Base-by-base conservation (phyloP, 2,113 vertebrate species). In the Cyprinodon variegatus region DNA sequence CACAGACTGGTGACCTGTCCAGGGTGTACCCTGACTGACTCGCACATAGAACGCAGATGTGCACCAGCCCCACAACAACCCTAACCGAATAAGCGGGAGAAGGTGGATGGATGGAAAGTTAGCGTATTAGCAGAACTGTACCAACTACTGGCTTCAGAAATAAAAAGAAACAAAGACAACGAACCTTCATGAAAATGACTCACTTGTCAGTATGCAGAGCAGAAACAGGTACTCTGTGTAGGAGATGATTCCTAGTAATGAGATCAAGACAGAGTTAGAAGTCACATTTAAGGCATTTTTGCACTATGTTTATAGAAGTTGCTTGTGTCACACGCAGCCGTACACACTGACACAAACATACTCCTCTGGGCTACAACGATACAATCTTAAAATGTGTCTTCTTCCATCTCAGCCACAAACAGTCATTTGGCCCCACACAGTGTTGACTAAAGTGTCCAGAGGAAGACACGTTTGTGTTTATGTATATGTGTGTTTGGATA, bases 141-240 rank as follows among this genome's bases (percentile, higher is more conserved):
- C 29, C 29, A 29, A 29, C 29, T 29, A 29, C 29, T 29, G 29
- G 29, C 29, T 29, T 29, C 29, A 29, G 29, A 29, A 29, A 29
- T 29, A 29, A 29, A 29, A 29, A 29, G 29, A 29, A 29, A 29
- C 29, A 29, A 29, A 29, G 29, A 29, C 29, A 1, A 29, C 29
- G 29, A 29, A 29, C 29, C 29, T 29, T 29, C 29, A 50, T 9
- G 7, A 57, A n/a, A 14, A 57, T 8, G 65, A 90, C 98, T 98
- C 94, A 99, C 98, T 99, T 94, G 98, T 99, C 93, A 99, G 94
- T 94, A 99, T 98, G 93, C 97, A 98, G 89, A 99, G 95, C 74
- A 99, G 95, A 88, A 99, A 99, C 90, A 99, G 96, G 94, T 99
- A 99, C 84, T 99, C 98, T 29, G 98, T 99, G 88, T 99, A 99